Conservation (phyloP, 2,888 invertebrate genomes). For the Drosophila yooni region DNA sequence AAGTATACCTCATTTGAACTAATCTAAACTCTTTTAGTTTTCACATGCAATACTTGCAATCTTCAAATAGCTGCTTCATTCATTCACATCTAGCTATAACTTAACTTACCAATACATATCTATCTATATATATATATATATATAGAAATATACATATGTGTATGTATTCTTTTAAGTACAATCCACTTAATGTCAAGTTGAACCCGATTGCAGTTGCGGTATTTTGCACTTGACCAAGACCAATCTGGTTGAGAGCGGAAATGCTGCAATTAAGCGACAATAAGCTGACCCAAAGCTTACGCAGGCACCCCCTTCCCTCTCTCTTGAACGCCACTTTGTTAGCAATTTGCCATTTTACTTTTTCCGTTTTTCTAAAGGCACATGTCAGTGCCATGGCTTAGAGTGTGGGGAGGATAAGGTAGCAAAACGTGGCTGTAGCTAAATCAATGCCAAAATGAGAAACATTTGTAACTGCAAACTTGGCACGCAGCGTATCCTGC, state of each 20-base stretch:
- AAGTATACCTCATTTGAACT: not conserved
- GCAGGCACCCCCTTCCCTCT: constrained; percentile 10
- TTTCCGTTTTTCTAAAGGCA: constrained; percentile 27
- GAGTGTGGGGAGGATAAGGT: not conserved
- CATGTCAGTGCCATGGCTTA: constrained; percentile 23
- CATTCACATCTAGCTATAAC: not conserved
- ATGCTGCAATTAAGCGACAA: constrained; percentile 72
- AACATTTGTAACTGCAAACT: constrained; percentile 53
- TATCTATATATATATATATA: not conserved
- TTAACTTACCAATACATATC: not conserved
- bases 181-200: constrained; percentile 36
- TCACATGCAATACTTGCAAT: no score
- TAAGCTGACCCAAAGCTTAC: constrained; percentile 69
- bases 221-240: constrained; percentile 55
- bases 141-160: not conserved
- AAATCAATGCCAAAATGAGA: constrained; percentile 72
- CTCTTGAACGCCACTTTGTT: constrained; percentile 20
- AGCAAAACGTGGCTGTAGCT: constrained; percentile 19
- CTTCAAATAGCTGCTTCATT: not conserved
- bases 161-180: not conserved
- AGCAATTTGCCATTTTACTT: constrained; percentile 51
- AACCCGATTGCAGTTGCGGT: constrained; percentile 26
- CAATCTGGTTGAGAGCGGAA: constrained; percentile 48
- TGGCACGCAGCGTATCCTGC: constrained; percentile 10
- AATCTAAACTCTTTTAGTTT: not conserved